These are phyloP conservation scores for Eulacestoma nigropectus DNA, from an alignment of 2,113 vertebrate species.

Conservation along the genomic window DNA sequence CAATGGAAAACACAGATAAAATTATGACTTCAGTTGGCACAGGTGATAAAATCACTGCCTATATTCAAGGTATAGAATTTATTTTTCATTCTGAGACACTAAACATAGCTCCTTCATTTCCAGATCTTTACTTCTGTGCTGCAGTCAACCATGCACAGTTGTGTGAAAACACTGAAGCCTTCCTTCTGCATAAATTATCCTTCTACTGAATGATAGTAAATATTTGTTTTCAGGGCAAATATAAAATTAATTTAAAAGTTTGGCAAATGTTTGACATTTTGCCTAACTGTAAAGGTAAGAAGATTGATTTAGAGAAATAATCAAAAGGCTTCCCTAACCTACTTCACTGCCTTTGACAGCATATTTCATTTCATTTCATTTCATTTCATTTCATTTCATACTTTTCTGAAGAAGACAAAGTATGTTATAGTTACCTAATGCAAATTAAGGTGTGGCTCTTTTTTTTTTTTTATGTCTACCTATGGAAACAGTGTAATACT, in stretches of 20 bases:
- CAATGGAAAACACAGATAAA: neutral
- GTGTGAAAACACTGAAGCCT: constrained; percentile 18
- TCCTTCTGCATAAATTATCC: neutral
- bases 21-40: neutral
- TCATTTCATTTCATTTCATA: neutral
- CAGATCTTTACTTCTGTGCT: constrained; percentile 23
- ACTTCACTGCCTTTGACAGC: neutral
- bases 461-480: neutral
- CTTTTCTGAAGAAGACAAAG: neutral
- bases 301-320: neutral
- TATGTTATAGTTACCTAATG: neutral
- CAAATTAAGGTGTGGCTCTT: neutral
- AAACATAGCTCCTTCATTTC: neutral
- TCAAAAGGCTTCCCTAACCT: neutral
- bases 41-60: constrained; percentile 46
- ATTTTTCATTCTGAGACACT: neutral
- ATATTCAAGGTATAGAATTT: neutral
- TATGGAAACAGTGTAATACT: neutral
- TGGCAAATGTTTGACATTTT: neutral
- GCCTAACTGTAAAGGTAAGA: neutral
- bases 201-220: neutral
- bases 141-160: constrained; percentile 18
- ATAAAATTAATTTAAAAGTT: constrained; percentile 9
- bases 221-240: neutral
- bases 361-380: neutral